Evolutionary conservation across 2,888 invertebrate genomes (phyloP).

Genomic region (Neoitamus cyanurus): DNA sequence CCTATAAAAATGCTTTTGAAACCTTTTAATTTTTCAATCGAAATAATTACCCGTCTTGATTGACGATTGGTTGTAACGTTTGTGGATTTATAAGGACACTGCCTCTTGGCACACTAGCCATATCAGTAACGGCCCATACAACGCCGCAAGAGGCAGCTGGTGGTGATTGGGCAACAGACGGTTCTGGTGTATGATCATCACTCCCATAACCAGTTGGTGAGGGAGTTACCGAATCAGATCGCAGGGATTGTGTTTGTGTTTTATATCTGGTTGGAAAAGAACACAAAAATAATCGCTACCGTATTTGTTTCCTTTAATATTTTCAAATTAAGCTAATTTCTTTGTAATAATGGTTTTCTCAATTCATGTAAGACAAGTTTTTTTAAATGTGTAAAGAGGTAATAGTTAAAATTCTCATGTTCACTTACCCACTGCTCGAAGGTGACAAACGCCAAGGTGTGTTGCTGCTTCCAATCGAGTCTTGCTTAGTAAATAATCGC

Average conservation of each 20-base stretch:
- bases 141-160: conserved; percentile 64
- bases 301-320: conserved; percentile 24
- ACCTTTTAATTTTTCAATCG: conserved; percentile 54
- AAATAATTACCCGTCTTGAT: conserved; percentile 67
- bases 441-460: conserved; percentile 66
- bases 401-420: not conserved
- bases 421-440: conserved; percentile 66
- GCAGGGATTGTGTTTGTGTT: conserved; percentile 67
- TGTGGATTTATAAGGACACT: conserved; percentile 88
- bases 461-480: conserved; percentile 61
- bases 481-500: conserved; percentile 80
- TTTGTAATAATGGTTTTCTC: conserved; percentile 13
- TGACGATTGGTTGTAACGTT: conserved; percentile 67
- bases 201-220: conserved; percentile 75
- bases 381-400: not conserved
- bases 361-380: not conserved
- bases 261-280: conserved; percentile 61
- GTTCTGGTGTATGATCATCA: conserved; percentile 65
- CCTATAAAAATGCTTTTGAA: conserved; percentile 23
- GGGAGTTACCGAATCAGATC: conserved; percentile 81
- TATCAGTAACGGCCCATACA: conserved; percentile 90
- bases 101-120: conserved; percentile 86
- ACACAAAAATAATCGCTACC: conserved; percentile 50
- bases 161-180: conserved; percentile 59
- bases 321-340: not conserved